These are phyloP conservation scores for Drosophila repletoides DNA, from an alignment of 1,140 invertebrate genomes.

Conservation along the genomic window DNA sequence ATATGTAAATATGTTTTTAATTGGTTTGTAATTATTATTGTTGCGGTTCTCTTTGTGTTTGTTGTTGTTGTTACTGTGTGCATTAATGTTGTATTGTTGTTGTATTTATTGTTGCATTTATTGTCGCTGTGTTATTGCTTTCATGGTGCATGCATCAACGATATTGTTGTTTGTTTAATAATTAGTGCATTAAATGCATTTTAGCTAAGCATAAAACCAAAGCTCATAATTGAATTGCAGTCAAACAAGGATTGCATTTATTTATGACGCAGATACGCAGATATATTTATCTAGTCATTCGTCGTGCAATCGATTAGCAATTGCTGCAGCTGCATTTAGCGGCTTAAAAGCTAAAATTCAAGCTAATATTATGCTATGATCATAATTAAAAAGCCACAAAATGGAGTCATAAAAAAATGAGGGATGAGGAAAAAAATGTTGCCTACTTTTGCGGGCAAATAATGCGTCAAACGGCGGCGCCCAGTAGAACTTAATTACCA, in stretches of 20 bases:
- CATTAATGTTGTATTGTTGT: constrained; percentile 11
- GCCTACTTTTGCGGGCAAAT: constrained; percentile 67
- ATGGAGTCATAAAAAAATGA: constrained; percentile 37
- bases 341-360: not conserved
- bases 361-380: constrained; percentile 7
- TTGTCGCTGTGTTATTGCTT: constrained; percentile 9
- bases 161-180: constrained; percentile 50
- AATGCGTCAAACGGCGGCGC: constrained; percentile 55
- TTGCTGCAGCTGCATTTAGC: not conserved
- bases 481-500: no score
- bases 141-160: not conserved
- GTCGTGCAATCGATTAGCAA: constrained; percentile 25
- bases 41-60: constrained; percentile 34
- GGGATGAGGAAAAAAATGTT: constrained; percentile 47
- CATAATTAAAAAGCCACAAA: constrained; percentile 46
- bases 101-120: constrained; percentile 21
- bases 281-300: no score
- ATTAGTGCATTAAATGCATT: constrained; percentile 57
- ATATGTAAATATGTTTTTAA: constrained; percentile 70
- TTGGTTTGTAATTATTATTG: constrained; percentile 71
- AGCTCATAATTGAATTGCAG: constrained; percentile 30
- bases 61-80: not conserved
- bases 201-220: constrained; percentile 20
- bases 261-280: no score
- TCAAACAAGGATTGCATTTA: no score